Conservation (phyloP, 2,113 vertebrate genomes). For the Otolemur garnettii region DNA sequence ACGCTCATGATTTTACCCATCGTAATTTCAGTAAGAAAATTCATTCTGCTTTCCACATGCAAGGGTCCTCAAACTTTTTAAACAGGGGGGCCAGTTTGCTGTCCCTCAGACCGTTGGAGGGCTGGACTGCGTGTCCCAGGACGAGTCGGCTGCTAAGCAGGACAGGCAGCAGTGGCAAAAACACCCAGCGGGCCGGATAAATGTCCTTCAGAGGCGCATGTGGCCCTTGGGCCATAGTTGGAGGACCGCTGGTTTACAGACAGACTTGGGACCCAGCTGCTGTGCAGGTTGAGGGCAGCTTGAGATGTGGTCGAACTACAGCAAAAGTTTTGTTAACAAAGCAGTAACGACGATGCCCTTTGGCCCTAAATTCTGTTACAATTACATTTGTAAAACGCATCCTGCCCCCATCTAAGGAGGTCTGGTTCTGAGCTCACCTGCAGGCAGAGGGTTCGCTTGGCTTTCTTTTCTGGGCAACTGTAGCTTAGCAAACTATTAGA, state of each 20-base stretch:
- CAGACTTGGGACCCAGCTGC: background rate
- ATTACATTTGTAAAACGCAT: conserved; percentile 76
- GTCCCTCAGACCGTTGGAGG: too few relatives aligned
- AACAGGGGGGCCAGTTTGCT: too few relatives aligned
- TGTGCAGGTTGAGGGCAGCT: conserved; percentile 55
- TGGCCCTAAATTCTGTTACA: conserved; percentile 79
- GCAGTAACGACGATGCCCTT: conserved; percentile 45
- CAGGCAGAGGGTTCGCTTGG: conserved; percentile 76
- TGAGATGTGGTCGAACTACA: background rate
- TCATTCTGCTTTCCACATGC: conserved; percentile 2
- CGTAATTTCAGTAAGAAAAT: background rate
- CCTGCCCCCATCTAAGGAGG: conserved; percentile 47
- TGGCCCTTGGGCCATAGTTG: too few relatives aligned
- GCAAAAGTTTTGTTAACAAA: conserved; percentile 63
- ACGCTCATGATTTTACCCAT: background rate
- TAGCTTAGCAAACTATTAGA: conserved; percentile 76
- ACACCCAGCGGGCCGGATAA: too few relatives aligned
- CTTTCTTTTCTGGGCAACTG: conserved; percentile 78
- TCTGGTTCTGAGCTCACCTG: conserved; percentile 64
- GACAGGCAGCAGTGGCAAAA: too few relatives aligned
- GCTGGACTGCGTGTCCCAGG: too few relatives aligned
- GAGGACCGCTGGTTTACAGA: background rate
- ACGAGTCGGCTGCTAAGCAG: too few relatives aligned
- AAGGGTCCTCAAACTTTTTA: too few relatives aligned
- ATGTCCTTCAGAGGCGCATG: too few relatives aligned